Percentiles rank a stretch among this genome's conserved stretches.
phyloP scores from a whole-genome alignment of 2,797 vertebrate genomes.

The Meda fulgida region DNA sequence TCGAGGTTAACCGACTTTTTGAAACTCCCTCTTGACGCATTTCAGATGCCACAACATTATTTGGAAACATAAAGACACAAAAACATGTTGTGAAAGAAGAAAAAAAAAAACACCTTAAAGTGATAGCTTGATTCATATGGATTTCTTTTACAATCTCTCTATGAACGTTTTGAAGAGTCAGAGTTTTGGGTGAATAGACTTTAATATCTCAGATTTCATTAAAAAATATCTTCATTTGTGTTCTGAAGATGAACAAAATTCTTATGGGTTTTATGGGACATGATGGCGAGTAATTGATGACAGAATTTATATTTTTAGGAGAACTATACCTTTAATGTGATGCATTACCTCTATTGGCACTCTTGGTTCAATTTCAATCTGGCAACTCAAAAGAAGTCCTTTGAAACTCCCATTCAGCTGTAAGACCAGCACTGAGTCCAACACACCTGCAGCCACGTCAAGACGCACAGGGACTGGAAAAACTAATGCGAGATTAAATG shows the following conservation, averaged over 20 bases:
- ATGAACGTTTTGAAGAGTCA: neutral
- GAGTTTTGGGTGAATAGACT: neutral
- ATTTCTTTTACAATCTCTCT: neutral
- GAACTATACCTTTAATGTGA: neutral
- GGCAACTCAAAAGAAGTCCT: slow-evolving; percentile 60
- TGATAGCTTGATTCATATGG: neutral
- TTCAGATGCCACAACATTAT: neutral
- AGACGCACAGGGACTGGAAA: slow-evolving; percentile 57
- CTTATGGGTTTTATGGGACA: neutral
- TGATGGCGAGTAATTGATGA: neutral
- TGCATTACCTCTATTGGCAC: slow-evolving; percentile 50
- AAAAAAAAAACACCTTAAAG: neutral
- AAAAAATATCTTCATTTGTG: neutral
- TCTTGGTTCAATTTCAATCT: slow-evolving; percentile 56
- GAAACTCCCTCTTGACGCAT: neutral
- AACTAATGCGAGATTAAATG: slow-evolving; percentile 55
- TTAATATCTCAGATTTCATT: neutral
- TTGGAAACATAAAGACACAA: neutral
- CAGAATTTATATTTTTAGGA: neutral
- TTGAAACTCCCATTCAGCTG: slow-evolving; percentile 57
- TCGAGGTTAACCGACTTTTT: neutral
- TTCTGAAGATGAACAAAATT: neutral
- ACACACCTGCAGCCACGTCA: slow-evolving; percentile 46
- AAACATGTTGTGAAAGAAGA: neutral
- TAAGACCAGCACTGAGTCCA: slow-evolving; percentile 61